A percentile compares a stretch with the other conserved stretches of the same genome.
These are phyloP conservation scores for Thryonomys swinderianus DNA, from an alignment of 2,113 vertebrate species.

Conservation along the genomic window DNA sequence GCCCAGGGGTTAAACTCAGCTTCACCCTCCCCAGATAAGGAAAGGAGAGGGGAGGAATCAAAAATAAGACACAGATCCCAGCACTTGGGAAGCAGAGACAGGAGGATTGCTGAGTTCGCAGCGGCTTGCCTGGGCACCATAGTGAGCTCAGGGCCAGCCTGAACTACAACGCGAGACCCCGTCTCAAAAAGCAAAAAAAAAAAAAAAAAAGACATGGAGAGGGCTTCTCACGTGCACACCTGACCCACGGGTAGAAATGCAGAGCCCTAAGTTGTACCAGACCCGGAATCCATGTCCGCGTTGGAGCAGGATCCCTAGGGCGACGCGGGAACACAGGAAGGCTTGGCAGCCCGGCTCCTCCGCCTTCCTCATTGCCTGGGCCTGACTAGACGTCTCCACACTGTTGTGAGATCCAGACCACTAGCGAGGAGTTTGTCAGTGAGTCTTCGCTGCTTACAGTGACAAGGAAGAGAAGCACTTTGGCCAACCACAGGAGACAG, in stretches of 20 bases:
- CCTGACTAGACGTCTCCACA: background rate
- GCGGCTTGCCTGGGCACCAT: no score
- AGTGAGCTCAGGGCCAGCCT: no score
- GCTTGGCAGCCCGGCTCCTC: background rate
- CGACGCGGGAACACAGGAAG: background rate
- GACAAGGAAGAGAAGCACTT: background rate
- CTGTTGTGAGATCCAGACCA: background rate
- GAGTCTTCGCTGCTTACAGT: background rate
- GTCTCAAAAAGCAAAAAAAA: no score
- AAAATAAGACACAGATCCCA: no score
- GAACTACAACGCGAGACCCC: no score
- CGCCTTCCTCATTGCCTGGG: background rate
- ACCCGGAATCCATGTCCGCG: background rate
- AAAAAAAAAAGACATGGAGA: background rate
- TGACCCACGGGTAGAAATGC: background rate
- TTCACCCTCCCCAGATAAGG: background rate
- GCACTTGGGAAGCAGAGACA: no score
- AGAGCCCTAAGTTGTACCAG: background rate
- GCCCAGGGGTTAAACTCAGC: background rate
- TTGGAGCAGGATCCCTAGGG: background rate
- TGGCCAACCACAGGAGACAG: background rate
- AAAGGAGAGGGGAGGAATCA: background rate
- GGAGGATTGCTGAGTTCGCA: no score
- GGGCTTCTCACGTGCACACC: no score
- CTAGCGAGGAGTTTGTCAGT: background rate